phyloP scores from a whole-genome alignment of 1,140 invertebrate species.

The Megalopta genalis region DNA sequence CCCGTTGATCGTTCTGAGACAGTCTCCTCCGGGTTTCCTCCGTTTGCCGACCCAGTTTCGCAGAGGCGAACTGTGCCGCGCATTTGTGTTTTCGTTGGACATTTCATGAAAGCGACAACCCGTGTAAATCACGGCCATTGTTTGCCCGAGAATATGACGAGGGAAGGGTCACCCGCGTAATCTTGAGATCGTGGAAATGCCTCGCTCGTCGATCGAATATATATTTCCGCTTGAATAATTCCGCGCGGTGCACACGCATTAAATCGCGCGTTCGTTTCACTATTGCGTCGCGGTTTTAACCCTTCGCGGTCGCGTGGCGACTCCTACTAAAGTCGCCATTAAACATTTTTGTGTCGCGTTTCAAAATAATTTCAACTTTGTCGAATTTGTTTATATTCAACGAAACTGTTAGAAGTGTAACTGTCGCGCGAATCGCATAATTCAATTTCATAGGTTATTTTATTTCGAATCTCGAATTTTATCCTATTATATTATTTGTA shows the following conservation, averaged over 20 bases:
- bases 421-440: too few species aligned
- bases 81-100: background rate
- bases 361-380: too few species aligned
- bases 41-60: slow-evolving; percentile 6
- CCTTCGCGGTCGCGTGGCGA: too few species aligned
- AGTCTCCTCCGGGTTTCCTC: background rate
- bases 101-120: slow-evolving; percentile 1
- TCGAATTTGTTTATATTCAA: too few species aligned
- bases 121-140: background rate
- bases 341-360: too few species aligned
- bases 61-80: slow-evolving; percentile 7
- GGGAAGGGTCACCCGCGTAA: background rate
- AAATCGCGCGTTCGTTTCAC: background rate
- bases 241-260: background rate
- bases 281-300: too few species aligned
- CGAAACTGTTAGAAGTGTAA: too few species aligned
- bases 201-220: background rate
- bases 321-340: too few species aligned
- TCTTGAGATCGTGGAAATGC: background rate
- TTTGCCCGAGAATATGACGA: background rate
- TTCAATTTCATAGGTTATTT: too few species aligned
- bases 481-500: too few species aligned
- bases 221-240: background rate
- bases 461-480: too few species aligned
- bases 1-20: too few species aligned